These are phyloP conservation scores for Axea sp. DNA, from an alignment of 2,888 invertebrate genomes.

Conservation along the genomic window DNA sequence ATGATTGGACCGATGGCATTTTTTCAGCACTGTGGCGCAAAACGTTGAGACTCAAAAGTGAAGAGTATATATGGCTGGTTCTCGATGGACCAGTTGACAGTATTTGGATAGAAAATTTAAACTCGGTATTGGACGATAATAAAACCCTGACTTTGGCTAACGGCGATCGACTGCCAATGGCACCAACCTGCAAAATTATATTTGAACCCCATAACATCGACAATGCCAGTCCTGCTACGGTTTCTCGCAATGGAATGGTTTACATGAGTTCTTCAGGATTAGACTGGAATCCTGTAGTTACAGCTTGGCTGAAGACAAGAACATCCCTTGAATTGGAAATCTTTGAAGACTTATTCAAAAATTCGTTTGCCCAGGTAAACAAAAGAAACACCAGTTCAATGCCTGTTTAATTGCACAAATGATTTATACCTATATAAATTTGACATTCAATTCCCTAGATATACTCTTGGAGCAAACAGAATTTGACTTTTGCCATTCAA, in stretches of 20 bases:
- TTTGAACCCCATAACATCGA: slow-evolving; percentile 99
- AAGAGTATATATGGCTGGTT: slow-evolving; percentile 95
- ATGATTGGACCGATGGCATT: slow-evolving; percentile 99
- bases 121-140: slow-evolving; percentile 97
- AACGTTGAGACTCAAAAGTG: slow-evolving; percentile 91
- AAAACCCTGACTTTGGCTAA: slow-evolving; percentile 97
- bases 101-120: slow-evolving; percentile 99
- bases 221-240: slow-evolving; percentile 98
- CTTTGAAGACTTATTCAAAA: slow-evolving; percentile 80
- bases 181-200: slow-evolving; percentile 95
- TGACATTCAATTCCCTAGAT: slow-evolving; percentile 80
- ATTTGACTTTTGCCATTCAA: slow-evolving; percentile 89
- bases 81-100: slow-evolving; percentile 98
- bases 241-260: slow-evolving; percentile 95
- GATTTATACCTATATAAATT: no score
- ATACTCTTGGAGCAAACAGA: slow-evolving; percentile 92
- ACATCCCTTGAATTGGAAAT: slow-evolving; percentile 82
- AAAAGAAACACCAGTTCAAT: slow-evolving; percentile 82
- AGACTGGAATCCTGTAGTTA: slow-evolving; percentile 94
- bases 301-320: slow-evolving; percentile 89
- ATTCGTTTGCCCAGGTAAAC: slow-evolving; percentile 81
- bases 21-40: slow-evolving; percentile 98
- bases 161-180: slow-evolving; percentile 96
- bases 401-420: no score
- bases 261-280: slow-evolving; percentile 98